Conservation (phyloP, 2,888 invertebrate species). For the Macropis europaea region DNA sequence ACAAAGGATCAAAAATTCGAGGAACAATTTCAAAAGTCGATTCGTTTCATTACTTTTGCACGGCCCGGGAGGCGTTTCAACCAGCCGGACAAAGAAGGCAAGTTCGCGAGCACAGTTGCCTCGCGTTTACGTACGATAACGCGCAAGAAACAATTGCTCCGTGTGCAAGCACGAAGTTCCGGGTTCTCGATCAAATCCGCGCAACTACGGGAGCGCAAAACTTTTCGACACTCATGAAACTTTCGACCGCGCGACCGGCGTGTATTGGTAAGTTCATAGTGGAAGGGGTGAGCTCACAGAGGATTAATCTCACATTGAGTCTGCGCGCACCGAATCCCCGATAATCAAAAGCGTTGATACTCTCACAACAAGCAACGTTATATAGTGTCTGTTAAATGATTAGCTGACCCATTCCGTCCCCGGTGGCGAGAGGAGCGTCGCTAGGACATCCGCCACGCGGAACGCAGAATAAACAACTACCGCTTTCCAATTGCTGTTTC, state of each 20-base stretch:
- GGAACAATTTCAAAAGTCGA: neutral
- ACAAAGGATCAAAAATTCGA: neutral
- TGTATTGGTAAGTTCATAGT: slow-evolving; percentile 61
- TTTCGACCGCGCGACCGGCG: slow-evolving; percentile 55
- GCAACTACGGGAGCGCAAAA: slow-evolving; percentile 52
- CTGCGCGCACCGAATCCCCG: slow-evolving; percentile 65
- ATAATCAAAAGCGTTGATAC: slow-evolving; percentile 68
- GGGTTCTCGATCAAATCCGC: slow-evolving; percentile 51
- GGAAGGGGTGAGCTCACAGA: slow-evolving; percentile 60
- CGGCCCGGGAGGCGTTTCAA: too few relatives aligned
- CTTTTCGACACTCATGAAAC: slow-evolving; percentile 59
- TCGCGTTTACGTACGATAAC: slow-evolving; percentile 10
- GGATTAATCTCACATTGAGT: slow-evolving; percentile 67
- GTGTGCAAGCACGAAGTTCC: slow-evolving; percentile 22
- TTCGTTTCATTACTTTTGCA: too few relatives aligned
- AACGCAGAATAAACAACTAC: slow-evolving; percentile 17
- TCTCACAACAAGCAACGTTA: slow-evolving; percentile 63
- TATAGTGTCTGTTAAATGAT: slow-evolving; percentile 53
- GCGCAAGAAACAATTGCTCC: slow-evolving; percentile 37
- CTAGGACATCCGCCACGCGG: neutral
- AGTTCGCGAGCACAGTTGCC: neutral
- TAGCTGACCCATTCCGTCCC: slow-evolving; percentile 59
- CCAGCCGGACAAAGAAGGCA: too few relatives aligned
- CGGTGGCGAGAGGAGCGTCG: neutral
- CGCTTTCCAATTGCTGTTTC: neutral